Percentiles rank a stretch among this genome's conserved stretches.
Conservation (phyloP, 2,113 vertebrate species). For the Corythaixoides concolor region DNA sequence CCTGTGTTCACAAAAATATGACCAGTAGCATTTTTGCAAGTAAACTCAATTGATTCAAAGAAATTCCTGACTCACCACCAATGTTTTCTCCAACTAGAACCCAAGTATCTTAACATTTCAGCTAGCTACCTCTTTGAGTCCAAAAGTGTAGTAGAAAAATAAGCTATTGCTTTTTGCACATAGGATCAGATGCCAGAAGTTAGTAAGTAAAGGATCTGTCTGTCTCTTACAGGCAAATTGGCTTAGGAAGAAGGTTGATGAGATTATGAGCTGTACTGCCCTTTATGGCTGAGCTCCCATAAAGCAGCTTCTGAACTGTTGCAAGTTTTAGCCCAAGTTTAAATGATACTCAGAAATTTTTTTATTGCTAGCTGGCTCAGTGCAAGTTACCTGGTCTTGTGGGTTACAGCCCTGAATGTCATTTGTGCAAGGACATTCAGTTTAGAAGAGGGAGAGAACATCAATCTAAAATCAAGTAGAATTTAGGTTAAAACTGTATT, state of each 20-base stretch:
- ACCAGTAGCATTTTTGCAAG: not conserved
- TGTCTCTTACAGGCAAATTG: not conserved
- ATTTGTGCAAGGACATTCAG: not conserved
- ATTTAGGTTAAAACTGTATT: not conserved
- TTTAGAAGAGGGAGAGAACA: not conserved
- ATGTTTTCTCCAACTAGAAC: not conserved
- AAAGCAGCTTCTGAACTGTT: not conserved
- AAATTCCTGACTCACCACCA: not conserved
- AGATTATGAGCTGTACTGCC: not conserved
- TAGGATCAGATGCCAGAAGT: not conserved
- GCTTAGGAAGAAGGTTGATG: not conserved
- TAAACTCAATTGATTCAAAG: not conserved
- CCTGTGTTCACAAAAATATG: not conserved
- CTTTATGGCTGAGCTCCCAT: not conserved
- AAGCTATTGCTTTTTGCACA: not conserved
- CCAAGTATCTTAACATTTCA: not conserved
- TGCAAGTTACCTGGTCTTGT: not conserved
- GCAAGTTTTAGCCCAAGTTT: not conserved
- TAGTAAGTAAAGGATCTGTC: not conserved
- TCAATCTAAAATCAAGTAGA: not conserved
- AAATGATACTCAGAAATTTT: not conserved
- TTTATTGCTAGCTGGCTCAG: not conserved
- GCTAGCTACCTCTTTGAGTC: not conserved
- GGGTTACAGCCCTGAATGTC: not conserved
- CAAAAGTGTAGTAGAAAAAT: not conserved